Evolutionary conservation across 2,888 invertebrate genomes (phyloP), one percentile per base, ranked within the genome.

Genomic region (Meloe dianella): DNA sequence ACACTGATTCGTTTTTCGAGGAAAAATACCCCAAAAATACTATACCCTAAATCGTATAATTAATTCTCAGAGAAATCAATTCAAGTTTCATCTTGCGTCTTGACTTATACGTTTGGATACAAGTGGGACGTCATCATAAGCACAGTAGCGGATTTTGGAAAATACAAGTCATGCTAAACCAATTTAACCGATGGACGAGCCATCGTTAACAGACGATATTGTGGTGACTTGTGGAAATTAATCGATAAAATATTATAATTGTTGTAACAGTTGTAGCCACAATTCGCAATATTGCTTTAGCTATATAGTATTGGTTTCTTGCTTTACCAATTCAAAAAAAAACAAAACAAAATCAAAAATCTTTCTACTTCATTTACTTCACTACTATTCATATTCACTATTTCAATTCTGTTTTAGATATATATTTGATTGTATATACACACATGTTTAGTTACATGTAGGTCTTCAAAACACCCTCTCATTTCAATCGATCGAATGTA

Each of bases 241-340:
- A 84, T 84, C 83, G 84, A 82, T 79, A 79, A 81, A 83, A 83
- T 84, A 83, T 84, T 84, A 79, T 83, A 84, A 84, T 83, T 83
- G 78, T 78, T 75, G 74, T 74, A 82, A 80, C 81, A 82, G 80
- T 81, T 81, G 81, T 72, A 72, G 58, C 54, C 68, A 64, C 65
- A 65, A 67, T 71, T 57, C 35, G 17, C 60, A 56, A 63, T 66
- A 61, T 66, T 57, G 56, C 30, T 17, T n/a, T n/a, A n/a, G n/a
- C n/a, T n/a, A n/a, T n/a, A 2, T 35, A 10, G 29, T 9, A 51
- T 56, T 24, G 24, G 10, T 54, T 41, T 47, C 47, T 47, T 54
- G 22, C 24, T 54, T 54, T 20, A 12, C 12, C n/a, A 51, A 8
- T 20, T 22, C 24, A 24, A 54, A 22, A 12, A 54, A 54, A 24